Conservation (phyloP, 2,888 invertebrate genomes). For the Xestia c-nigrum region DNA sequence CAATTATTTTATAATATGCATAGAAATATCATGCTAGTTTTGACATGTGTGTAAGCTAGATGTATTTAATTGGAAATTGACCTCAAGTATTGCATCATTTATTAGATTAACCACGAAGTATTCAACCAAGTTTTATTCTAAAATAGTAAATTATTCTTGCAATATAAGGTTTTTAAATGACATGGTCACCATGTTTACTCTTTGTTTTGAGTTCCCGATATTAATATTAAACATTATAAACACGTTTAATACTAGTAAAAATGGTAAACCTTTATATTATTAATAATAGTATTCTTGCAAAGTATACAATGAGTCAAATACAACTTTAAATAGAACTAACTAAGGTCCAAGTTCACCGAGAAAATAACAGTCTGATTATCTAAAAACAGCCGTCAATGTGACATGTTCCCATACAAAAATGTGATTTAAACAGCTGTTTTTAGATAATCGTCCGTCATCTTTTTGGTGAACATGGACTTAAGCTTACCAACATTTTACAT, state of each 20-base stretch:
- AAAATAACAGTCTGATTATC: no score
- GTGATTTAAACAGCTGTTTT: no score
- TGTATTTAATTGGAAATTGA: constrained; percentile 12
- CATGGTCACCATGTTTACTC: no score
- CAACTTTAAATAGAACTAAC: background rate
- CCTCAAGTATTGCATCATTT: background rate
- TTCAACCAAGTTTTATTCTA: background rate
- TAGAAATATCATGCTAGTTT: background rate
- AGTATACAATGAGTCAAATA: background rate
- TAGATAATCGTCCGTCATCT: no score
- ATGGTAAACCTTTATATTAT: no score
- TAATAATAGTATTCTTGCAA: background rate
- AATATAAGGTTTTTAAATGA: background rate
- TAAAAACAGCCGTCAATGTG: no score
- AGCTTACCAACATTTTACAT: background rate
- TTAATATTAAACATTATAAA: no score
- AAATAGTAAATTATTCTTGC: background rate
- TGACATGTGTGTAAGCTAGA: background rate
- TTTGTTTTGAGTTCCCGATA: no score
- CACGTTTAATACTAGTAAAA: no score
- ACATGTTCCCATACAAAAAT: no score
- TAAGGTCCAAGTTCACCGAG: no score
- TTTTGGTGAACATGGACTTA: no score
- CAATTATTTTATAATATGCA: background rate
- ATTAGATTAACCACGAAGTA: background rate